These are phyloP conservation scores for Xanthorhoe spadicearia DNA, from an alignment of 2,888 invertebrate genomes.

Conservation along the genomic window DNA sequence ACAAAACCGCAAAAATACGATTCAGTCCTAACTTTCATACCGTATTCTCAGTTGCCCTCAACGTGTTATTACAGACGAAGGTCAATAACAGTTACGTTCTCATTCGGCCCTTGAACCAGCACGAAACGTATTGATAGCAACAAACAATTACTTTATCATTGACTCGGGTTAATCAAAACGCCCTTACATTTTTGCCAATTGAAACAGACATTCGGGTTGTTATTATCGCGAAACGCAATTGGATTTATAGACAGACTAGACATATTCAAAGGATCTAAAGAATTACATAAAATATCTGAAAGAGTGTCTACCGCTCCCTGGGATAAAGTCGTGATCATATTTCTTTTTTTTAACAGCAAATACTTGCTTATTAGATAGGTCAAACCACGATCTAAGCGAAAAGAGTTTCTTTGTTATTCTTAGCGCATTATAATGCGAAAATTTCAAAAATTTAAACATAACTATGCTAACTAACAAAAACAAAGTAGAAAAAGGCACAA, in stretches of 20 bases:
- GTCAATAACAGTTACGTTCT: slow-evolving; percentile 12
- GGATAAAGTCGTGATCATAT: too few relatives aligned
- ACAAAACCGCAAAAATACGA: background rate
- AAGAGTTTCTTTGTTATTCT: background rate
- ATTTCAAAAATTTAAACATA: too few relatives aligned
- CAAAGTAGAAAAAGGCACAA: too few relatives aligned
- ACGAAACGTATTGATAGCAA: slow-evolving; percentile 3
- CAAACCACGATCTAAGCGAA: background rate
- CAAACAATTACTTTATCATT: slow-evolving; percentile 16
- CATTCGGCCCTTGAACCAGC: slow-evolving; percentile 9
- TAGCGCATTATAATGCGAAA: too few relatives aligned
- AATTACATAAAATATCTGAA: too few relatives aligned
- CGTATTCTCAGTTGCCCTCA: background rate
- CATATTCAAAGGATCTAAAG: too few relatives aligned
- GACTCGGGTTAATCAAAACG: slow-evolving; percentile 19
- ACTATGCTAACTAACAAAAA: too few relatives aligned
- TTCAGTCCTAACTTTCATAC: background rate
- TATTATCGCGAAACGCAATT: background rate
- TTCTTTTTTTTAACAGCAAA: too few relatives aligned
- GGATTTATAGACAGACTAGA: too few relatives aligned
- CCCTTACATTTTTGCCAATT: slow-evolving; percentile 11
- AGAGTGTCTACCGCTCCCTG: too few relatives aligned
- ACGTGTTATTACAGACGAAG: slow-evolving; percentile 1
- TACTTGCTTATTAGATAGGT: too few relatives aligned
- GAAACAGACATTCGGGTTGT: background rate